Conservation (phyloP, 1,140 invertebrate species). For the Solenopsis fugax region DNA sequence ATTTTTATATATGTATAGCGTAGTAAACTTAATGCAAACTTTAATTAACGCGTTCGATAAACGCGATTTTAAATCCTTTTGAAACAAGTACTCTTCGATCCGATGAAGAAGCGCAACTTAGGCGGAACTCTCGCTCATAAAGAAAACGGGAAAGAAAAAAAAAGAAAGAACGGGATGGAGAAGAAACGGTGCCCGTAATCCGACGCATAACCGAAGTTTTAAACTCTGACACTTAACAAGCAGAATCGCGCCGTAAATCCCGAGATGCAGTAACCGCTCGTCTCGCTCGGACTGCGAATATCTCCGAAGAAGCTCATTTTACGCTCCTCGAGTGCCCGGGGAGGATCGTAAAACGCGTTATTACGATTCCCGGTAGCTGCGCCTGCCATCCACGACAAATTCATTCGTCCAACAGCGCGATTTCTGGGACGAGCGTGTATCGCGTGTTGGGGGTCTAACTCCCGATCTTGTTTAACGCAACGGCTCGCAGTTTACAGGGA, state of each 20-base stretch:
- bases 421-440: background rate
- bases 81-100: background rate
- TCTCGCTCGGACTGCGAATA: slow-evolving; percentile 39
- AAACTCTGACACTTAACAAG: slow-evolving; percentile 64
- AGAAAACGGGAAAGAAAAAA: slow-evolving; percentile 15
- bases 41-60: slow-evolving; percentile 39
- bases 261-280: slow-evolving; percentile 25
- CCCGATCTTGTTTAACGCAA: background rate
- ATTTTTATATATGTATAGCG: background rate
- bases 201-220: slow-evolving; percentile 39
- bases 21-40: background rate
- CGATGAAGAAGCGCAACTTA: slow-evolving; percentile 3
- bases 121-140: slow-evolving; percentile 20
- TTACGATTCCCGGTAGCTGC: slow-evolving; percentile 11
- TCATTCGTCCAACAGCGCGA: slow-evolving; percentile 21
- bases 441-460: background rate
- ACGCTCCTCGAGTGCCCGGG: slow-evolving; percentile 33
- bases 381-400: slow-evolving; percentile 48
- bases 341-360: slow-evolving; percentile 37
- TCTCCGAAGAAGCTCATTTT: slow-evolving; percentile 56
- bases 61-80: background rate
- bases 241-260: slow-evolving; percentile 63
- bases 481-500: background rate
- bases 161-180: background rate
- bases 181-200: slow-evolving; percentile 33